Evolutionary conservation across 2,113 vertebrate species (phyloP), one percentile per base, ranked within the genome.

Genomic region (Indicator indicator): DNA sequence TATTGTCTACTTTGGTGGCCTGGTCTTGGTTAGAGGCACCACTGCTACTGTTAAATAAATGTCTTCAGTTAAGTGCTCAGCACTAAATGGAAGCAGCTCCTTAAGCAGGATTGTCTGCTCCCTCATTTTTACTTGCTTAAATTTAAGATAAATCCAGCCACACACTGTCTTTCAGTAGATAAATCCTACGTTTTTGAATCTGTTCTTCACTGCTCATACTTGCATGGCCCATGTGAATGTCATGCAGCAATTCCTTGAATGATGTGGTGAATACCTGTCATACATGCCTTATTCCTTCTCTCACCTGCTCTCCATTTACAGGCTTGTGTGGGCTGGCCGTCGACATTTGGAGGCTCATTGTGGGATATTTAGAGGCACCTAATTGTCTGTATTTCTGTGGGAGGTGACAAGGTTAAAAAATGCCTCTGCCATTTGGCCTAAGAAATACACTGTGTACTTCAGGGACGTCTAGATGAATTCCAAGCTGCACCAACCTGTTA

Each of bases 151-250:
- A 90, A 26, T 8, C 59, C 30, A 75, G 20, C 23, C 28, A 55
- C 36, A 7, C 2, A 1, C 50, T 67, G 18, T 70, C 42, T 44
- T 87, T 88, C 65, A 67, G 59, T 42, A 62, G 63, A 30, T 21
- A 24, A 81, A 78, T 50, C 8, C 36, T 76, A 5, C 0, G 0
- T 3, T 11, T 87, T 67, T 8, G 7, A 28, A 54, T 76, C 50
- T 46, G 30, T 76, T 84, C n/a, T 62, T 15, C 5, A 4, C 28
- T 90, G 33, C 33, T 83, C 9, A 14, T 28, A 20, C 6, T 62
- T 0, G 0, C n/a, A 48, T 0, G 0, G 28, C 24, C 33, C 8
- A 1, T 70, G 52, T 81, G 60, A 88, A 64, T 17, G 32, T 67
- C 52, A 70, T 64, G 23, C 32, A 27, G 64, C 15, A 56, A 56